These are phyloP conservation scores for Eudasyphora cyanicolor DNA, from an alignment of 2,888 invertebrate species.

Conservation along the genomic window DNA sequence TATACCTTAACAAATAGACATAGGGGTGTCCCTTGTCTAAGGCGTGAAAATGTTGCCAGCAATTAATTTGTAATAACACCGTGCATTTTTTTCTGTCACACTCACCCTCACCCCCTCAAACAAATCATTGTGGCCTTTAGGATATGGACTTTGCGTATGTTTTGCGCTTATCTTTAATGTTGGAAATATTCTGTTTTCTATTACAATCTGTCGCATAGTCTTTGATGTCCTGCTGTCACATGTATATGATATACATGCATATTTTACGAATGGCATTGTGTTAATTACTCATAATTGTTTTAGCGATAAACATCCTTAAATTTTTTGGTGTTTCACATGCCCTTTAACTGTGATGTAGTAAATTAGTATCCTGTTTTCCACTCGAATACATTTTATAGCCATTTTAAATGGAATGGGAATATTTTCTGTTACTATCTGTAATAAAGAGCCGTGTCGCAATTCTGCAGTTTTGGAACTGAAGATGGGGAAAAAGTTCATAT, in stretches of 20 bases:
- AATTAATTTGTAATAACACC: slow-evolving; percentile 46
- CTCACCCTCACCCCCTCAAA: background rate
- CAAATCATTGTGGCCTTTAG: background rate
- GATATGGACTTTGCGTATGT: slow-evolving; percentile 9
- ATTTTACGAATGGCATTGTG: slow-evolving; percentile 2
- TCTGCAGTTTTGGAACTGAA: too few species aligned
- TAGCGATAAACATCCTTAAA: background rate
- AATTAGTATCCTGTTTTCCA: background rate
- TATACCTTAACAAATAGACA: background rate
- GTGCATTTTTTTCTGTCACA: background rate
- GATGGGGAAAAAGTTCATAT: too few species aligned
- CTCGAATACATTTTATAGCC: background rate
- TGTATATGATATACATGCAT: too few species aligned
- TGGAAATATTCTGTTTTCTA: background rate
- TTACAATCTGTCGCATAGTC: background rate
- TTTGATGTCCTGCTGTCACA: slow-evolving; percentile 7
- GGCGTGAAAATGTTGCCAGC: slow-evolving; percentile 42
- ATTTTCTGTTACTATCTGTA: too few species aligned
- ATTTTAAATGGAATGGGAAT: background rate
- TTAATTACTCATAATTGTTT: slow-evolving; percentile 40
- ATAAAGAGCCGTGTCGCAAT: too few species aligned
- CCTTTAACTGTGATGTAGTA: background rate
- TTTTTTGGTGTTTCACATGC: background rate
- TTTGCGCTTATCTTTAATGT: background rate
- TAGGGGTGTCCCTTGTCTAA: slow-evolving; percentile 16